Evolutionary conservation across 2,113 vertebrate genomes (phyloP).

Genomic region (Pollachius pollachius): DNA sequence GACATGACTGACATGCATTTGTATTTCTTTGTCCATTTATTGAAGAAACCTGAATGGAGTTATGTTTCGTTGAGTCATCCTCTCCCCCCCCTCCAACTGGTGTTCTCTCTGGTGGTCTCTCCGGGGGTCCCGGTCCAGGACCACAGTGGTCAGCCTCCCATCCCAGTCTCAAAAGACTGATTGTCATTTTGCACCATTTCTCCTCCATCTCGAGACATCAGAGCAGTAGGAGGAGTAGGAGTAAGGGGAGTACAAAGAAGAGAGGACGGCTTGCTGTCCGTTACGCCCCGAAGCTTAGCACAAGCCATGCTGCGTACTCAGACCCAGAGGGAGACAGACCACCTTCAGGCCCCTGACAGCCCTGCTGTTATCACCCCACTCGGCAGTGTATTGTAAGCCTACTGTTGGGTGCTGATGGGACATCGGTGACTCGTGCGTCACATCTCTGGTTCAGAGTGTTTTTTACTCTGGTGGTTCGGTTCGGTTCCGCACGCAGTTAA

Average conservation of each 20-base stretch:
- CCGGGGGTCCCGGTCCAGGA: slow-evolving; percentile 13
- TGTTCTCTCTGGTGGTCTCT: slow-evolving; percentile 6
- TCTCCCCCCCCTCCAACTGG: not conserved
- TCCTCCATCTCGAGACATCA: too few relatives aligned
- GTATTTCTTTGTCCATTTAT: too few relatives aligned
- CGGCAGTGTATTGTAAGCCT: too few relatives aligned
- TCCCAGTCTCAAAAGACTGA: too few relatives aligned
- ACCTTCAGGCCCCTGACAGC: not conserved
- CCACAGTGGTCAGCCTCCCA: not conserved
- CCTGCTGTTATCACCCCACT: not conserved
- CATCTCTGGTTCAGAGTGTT: not conserved
- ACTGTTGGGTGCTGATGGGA: too few relatives aligned
- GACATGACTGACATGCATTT: not conserved
- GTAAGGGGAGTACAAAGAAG: slow-evolving; percentile 1
- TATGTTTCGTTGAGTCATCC: not conserved
- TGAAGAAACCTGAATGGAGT: not conserved
- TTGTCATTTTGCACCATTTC: too few relatives aligned
- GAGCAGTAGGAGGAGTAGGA: not conserved
- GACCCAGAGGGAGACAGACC: not conserved
- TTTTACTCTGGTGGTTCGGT: slow-evolving; percentile 4
- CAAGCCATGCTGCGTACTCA: slow-evolving; percentile 27
- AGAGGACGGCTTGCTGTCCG: slow-evolving; percentile 23
- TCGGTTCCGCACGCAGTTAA: not conserved
- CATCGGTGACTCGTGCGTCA: too few relatives aligned
- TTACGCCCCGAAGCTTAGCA: slow-evolving; percentile 27